Evolutionary conservation across 2,888 invertebrate species (phyloP).

Genomic region (Lithophane semibrunnea): DNA sequence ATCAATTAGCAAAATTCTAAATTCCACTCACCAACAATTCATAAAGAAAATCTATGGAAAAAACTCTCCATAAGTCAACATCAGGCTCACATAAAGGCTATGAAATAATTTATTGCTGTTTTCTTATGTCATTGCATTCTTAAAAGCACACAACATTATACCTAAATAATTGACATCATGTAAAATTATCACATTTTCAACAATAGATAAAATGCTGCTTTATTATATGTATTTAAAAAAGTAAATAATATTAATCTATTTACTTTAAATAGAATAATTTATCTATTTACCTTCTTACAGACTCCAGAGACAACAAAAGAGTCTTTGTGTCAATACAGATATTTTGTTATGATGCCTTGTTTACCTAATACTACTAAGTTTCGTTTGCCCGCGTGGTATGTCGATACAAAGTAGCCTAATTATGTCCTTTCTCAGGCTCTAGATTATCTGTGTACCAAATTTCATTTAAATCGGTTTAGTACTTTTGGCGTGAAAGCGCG

Average conservation of each 20-base stretch:
- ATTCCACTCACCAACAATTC: neutral
- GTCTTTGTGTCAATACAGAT: neutral
- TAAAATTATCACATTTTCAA: neutral
- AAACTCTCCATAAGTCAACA: neutral
- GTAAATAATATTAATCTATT: neutral
- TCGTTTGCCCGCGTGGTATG: too few species aligned
- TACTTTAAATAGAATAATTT: neutral
- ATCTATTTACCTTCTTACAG: neutral
- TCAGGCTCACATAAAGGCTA: neutral
- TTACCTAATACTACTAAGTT: too few species aligned
- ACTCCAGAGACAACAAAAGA: neutral
- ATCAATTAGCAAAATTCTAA: neutral
- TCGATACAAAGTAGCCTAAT: too few species aligned
- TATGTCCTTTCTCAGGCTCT: too few species aligned
- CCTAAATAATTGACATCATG: neutral
- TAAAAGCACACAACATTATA: neutral
- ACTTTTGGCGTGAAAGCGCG: too few species aligned
- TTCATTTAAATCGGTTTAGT: too few species aligned
- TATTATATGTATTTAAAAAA: too few species aligned
- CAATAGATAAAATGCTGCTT: too few species aligned
- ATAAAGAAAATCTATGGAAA: neutral
- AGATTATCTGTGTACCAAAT: too few species aligned
- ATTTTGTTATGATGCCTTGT: slow-evolving; percentile 13
- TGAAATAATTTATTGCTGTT: neutral
- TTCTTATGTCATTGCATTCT: neutral